phyloP scores from a whole-genome alignment of 2,113 vertebrate species.

The Corydoras maculifer region DNA sequence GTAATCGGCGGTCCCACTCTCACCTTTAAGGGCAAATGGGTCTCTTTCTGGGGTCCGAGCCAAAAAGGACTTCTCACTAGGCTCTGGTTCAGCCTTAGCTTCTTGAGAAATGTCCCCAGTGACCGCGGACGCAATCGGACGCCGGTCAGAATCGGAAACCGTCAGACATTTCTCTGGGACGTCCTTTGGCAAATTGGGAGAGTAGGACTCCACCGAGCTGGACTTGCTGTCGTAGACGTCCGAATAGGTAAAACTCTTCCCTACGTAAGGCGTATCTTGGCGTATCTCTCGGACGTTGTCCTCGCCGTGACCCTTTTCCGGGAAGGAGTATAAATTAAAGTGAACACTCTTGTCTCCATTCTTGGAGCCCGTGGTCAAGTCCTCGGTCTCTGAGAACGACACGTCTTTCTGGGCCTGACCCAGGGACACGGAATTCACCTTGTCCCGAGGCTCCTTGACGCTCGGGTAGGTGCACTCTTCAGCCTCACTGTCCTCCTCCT shows the following conservation, averaged over 20 bases:
- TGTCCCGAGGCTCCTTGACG: conserved; percentile 40
- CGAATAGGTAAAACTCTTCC: conserved; percentile 86
- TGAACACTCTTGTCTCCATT: conserved; percentile 65
- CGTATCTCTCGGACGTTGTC: conserved; percentile 70
- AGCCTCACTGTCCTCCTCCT: conserved; percentile 50
- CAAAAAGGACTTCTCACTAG: conserved; percentile 37
- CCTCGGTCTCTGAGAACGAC: conserved; percentile 34
- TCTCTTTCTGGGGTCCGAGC: conserved; percentile 42
- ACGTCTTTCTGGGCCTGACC: conserved; percentile 38
- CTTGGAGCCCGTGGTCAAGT: conserved; percentile 31
- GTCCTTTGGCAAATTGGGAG: conserved; percentile 47
- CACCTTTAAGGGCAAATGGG: conserved; percentile 36
- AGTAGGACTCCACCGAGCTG: conserved; percentile 58
- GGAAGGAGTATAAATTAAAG: conserved; percentile 58
- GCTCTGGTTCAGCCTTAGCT: conserved; percentile 21
- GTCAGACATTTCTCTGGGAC: conserved; percentile 47
- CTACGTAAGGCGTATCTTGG: conserved; percentile 89
- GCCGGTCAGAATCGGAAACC: conserved; percentile 52
- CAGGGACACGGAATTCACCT: conserved; percentile 39
- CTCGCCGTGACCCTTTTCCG: conserved; percentile 47
- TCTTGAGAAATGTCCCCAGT: conserved; percentile 44
- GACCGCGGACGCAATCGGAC: conserved; percentile 55
- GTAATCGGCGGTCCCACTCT: conserved; percentile 9
- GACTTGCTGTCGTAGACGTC: conserved; percentile 80
- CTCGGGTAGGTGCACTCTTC: conserved; percentile 48